Percentiles rank a stretch among this genome's conserved stretches.
Conservation (phyloP, 2,888 invertebrate species). For the Ellobium chinense region DNA sequence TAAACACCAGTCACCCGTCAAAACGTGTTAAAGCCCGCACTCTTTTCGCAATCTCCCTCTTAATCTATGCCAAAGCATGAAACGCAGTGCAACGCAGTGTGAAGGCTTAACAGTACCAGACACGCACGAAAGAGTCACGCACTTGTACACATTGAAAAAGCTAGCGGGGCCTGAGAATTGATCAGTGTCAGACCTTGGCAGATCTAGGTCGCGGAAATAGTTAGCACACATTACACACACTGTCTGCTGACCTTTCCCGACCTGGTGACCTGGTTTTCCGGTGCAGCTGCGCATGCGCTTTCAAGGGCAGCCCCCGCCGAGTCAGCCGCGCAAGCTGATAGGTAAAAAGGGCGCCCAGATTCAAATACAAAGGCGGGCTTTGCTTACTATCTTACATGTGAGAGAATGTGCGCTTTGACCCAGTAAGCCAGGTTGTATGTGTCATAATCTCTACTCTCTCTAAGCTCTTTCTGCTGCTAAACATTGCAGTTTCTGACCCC, state of each 20-base stretch:
- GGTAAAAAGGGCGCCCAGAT: constrained; percentile 16
- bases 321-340: too few species aligned
- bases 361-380: constrained; percentile 29
- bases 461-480: too few species aligned
- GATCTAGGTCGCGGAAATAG: constrained; percentile 40
- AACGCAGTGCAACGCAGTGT: background rate
- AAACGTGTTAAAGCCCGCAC: too few species aligned
- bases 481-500: too few species aligned
- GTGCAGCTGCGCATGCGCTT: constrained; percentile 40
- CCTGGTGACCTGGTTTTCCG: constrained; percentile 37
- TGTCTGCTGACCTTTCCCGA: constrained; percentile 43
- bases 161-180: constrained; percentile 14
- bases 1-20: background rate
- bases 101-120: too few species aligned
- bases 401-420: too few species aligned
- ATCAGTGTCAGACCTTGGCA: constrained; percentile 24
- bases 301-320: constrained; percentile 18
- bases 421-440: too few species aligned
- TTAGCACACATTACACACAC: constrained; percentile 44
- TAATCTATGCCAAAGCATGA: background rate
- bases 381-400: background rate
- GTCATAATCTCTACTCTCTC: too few species aligned
- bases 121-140: background rate
- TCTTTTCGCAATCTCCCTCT: background rate
- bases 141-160: background rate